A percentile compares a stretch with the other conserved stretches of the same genome.
These are phyloP conservation scores for Leucosticte australis DNA, from an alignment of 2,113 vertebrate species.

Conservation along the genomic window DNA sequence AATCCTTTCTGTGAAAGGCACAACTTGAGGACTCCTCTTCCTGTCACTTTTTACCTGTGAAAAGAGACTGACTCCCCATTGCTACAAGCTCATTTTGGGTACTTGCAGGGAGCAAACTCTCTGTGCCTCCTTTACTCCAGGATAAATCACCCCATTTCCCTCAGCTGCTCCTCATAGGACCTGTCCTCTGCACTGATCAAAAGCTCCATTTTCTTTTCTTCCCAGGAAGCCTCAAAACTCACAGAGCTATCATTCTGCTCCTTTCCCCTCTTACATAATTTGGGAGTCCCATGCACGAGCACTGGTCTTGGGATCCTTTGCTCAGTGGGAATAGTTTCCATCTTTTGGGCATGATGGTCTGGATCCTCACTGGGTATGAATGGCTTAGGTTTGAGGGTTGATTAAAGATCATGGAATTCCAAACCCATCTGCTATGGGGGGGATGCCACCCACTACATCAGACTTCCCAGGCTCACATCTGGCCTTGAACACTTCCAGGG, in stretches of 20 bases:
- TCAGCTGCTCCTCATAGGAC: background rate
- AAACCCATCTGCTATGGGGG: background rate
- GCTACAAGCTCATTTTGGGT: accelerated
- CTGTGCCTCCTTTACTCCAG: background rate
- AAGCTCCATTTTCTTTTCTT: background rate
- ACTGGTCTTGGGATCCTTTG: background rate
- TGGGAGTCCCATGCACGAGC: background rate
- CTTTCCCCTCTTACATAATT: background rate
- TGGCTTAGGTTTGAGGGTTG: background rate
- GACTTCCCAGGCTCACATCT: background rate
- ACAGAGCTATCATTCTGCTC: background rate
- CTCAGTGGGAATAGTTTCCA: background rate
- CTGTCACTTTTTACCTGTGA: background rate
- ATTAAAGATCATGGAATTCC: background rate
- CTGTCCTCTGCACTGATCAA: background rate
- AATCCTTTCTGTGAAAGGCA: background rate
- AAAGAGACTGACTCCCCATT: background rate
- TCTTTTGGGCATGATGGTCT: background rate
- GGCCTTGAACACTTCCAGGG: background rate
- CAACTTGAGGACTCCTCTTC: background rate
- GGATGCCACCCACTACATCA: background rate
- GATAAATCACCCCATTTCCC: background rate
- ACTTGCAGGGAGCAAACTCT: background rate
- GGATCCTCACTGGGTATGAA: background rate
- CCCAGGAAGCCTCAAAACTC: background rate